phyloP scores from a whole-genome alignment of 2,888 invertebrate species.

The Eupithecia dodoneata region DNA sequence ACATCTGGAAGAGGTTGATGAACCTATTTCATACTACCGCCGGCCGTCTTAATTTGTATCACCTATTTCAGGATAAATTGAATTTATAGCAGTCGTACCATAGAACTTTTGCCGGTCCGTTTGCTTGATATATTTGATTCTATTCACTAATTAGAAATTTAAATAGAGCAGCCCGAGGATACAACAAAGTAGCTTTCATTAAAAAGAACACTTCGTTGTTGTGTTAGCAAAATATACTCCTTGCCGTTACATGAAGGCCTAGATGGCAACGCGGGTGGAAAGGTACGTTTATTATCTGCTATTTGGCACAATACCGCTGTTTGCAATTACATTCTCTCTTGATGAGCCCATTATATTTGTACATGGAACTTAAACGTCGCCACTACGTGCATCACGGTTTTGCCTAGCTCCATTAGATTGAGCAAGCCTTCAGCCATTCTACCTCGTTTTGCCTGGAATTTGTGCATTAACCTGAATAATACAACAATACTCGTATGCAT shows the following conservation, averaged over 20 bases:
- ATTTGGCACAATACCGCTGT: slow-evolving; percentile 61
- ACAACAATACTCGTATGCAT: slow-evolving; percentile 35
- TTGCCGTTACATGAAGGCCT: slow-evolving; percentile 66
- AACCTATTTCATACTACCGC: slow-evolving; percentile 43
- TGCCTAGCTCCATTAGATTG: slow-evolving; percentile 41
- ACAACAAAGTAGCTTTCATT: slow-evolving; percentile 12
- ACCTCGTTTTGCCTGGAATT: slow-evolving; percentile 43
- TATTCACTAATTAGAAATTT: slow-evolving; percentile 13
- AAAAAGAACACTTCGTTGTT: slow-evolving; percentile 38
- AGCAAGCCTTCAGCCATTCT: slow-evolving; percentile 47
- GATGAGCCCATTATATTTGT: slow-evolving; percentile 58
- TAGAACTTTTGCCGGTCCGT: slow-evolving; percentile 33
- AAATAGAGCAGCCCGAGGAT: neutral
- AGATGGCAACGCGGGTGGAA: slow-evolving; percentile 71
- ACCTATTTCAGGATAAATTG: slow-evolving; percentile 50
- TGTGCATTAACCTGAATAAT: slow-evolving; percentile 44
- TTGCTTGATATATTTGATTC: slow-evolving; percentile 33
- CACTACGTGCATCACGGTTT: slow-evolving; percentile 49
- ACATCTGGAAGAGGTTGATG: slow-evolving; percentile 63
- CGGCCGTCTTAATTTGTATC: slow-evolving; percentile 53
- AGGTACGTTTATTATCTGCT: slow-evolving; percentile 62
- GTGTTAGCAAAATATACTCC: slow-evolving; percentile 54
- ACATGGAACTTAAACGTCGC: slow-evolving; percentile 49
- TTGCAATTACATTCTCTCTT: slow-evolving; percentile 59
- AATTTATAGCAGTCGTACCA: slow-evolving; percentile 50